Percentiles rank a stretch among this genome's conserved stretches.
phyloP scores from a whole-genome alignment of 2,113 vertebrate genomes.

The Podarcis raffonei region DNA sequence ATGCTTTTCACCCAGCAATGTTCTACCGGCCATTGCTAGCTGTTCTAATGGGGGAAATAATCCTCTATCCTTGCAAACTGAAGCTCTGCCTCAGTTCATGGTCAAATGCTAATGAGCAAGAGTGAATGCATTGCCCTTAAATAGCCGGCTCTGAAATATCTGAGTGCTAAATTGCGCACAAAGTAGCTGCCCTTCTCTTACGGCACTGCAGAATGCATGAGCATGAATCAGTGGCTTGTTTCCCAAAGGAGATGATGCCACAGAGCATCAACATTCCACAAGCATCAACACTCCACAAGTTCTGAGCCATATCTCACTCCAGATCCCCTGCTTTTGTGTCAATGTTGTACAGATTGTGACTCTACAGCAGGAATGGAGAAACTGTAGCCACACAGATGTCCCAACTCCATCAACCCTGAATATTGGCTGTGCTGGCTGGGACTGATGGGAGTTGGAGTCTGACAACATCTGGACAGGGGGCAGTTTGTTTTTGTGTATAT shows the following conservation, averaged over 20 bases:
- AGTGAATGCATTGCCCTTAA: not conserved
- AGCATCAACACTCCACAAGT: not conserved
- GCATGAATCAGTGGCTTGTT: not conserved
- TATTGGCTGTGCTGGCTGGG: no score
- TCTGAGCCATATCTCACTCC: not conserved
- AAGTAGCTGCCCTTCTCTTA: not conserved
- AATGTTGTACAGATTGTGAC: not conserved
- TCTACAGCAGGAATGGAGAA: not conserved
- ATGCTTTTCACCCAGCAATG: not conserved
- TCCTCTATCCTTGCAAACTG: not conserved
- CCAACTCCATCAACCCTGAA: no score
- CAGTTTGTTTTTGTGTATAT: not conserved
- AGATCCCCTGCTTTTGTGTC: no score
- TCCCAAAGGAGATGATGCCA: not conserved
- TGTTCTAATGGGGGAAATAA: not conserved
- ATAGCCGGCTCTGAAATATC: not conserved
- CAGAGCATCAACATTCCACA: not conserved
- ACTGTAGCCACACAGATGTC: not conserved
- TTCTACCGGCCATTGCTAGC: not conserved
- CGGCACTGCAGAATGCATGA: not conserved
- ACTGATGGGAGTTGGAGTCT: no score
- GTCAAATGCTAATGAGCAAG: not conserved
- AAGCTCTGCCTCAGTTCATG: no score
- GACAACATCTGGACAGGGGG: no score
- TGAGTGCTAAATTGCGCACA: not conserved